These are phyloP conservation scores for Diorhabda carinulata DNA, from an alignment of 1,140 invertebrate genomes.

Conservation along the genomic window DNA sequence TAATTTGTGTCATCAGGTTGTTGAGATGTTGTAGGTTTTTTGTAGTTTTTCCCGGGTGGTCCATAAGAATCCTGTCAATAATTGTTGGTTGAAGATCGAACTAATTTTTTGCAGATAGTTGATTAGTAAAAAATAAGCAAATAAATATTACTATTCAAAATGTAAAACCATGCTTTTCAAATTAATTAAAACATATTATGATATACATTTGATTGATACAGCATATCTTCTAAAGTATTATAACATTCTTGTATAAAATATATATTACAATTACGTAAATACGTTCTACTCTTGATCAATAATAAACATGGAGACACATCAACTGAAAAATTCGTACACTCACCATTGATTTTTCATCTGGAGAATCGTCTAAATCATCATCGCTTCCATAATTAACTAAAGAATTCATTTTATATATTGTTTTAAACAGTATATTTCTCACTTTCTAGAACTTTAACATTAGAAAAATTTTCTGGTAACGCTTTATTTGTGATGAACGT, in stretches of 20 bases:
- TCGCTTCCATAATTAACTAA: slow-evolving; percentile 61
- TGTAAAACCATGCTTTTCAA: not conserved
- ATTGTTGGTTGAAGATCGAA: slow-evolving; percentile 39
- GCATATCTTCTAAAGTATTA: too few relatives aligned
- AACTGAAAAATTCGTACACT: slow-evolving; percentile 20
- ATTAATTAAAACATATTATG: too few relatives aligned
- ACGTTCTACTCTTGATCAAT: not conserved
- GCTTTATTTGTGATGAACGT: too few relatives aligned
- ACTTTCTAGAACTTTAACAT: too few relatives aligned
- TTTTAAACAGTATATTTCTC: too few relatives aligned
- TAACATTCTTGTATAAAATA: too few relatives aligned
- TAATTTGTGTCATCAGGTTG: slow-evolving; percentile 50
- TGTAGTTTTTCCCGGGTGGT: slow-evolving; percentile 22
- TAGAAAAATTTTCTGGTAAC: too few relatives aligned
- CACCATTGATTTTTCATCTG: slow-evolving; percentile 40
- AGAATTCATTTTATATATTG: slow-evolving; percentile 52
- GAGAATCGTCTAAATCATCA: slow-evolving; percentile 55
- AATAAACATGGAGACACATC: not conserved
- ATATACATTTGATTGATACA: too few relatives aligned
- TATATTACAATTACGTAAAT: too few relatives aligned
- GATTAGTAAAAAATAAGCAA: slow-evolving; percentile 14
- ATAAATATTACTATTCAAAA: slow-evolving; percentile 4
- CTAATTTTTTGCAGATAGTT: slow-evolving; percentile 37
- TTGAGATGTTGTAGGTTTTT: slow-evolving; percentile 19
- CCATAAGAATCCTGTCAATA: slow-evolving; percentile 40